Evolutionary conservation across 2,888 invertebrate genomes (phyloP).

Genomic region (Folsomia candida): DNA sequence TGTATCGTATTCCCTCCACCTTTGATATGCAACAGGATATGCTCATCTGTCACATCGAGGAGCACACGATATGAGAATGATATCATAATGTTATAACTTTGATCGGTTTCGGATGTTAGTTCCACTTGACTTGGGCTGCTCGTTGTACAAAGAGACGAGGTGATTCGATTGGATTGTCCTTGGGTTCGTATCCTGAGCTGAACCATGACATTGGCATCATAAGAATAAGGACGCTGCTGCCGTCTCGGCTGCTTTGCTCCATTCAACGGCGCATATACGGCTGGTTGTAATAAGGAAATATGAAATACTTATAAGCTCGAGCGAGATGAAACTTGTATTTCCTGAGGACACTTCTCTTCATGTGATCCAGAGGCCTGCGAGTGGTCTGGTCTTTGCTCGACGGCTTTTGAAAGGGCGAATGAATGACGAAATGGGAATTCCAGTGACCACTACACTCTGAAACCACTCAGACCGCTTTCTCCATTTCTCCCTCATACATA

Average conservation of each 20-base stretch:
- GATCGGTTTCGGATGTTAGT: neutral
- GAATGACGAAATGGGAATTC: constrained; percentile 17
- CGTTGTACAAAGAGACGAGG: neutral
- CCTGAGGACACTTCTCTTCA: neutral
- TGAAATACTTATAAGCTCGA: neutral
- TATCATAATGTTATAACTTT: neutral
- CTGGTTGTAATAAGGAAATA: no score
- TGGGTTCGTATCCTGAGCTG: neutral
- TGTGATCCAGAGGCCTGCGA: neutral
- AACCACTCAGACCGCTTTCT: neutral
- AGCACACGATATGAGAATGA: no score
- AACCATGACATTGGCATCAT: no score
- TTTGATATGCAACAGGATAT: no score
- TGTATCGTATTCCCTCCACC: no score
- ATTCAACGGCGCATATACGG: neutral
- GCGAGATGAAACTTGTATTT: neutral
- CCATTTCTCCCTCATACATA: neutral
- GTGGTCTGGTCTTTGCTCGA: neutral
- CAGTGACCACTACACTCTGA: constrained; percentile 1
- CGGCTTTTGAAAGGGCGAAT: no score
- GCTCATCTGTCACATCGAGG: no score
- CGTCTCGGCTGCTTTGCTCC: neutral
- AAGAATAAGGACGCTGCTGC: no score
- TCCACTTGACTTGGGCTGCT: neutral
- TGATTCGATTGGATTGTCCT: neutral